phyloP scores from a whole-genome alignment of 2,797 vertebrate genomes.

The Ficedula albicollis region DNA sequence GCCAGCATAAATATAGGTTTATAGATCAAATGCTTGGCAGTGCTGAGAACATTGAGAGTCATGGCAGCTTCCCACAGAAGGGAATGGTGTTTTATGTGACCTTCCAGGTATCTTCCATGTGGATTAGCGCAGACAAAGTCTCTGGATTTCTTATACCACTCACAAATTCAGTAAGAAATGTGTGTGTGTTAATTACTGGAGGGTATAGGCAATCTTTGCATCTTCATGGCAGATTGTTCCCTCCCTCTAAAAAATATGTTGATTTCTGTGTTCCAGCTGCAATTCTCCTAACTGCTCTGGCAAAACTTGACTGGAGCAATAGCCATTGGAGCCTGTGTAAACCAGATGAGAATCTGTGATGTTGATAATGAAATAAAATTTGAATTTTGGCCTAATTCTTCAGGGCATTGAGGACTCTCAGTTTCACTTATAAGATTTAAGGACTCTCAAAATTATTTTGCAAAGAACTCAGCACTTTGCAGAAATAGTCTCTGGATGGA shows the following conservation, averaged over 20 bases:
- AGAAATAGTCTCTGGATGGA: background rate
- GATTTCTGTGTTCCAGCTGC: background rate
- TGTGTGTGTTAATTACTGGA: background rate
- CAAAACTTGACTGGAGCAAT: background rate
- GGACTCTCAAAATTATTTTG: background rate
- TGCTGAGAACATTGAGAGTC: slow-evolving; percentile 8
- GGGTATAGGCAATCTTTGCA: background rate
- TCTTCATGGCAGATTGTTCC: background rate
- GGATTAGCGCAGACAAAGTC: background rate
- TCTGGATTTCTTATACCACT: background rate
- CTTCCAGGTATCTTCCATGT: background rate
- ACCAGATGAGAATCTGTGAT: background rate
- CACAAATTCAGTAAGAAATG: background rate
- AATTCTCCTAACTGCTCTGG: background rate
- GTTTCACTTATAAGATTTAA: background rate
- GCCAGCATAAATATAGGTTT: background rate
- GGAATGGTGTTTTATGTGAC: background rate
- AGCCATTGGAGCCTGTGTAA: background rate
- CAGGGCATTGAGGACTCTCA: background rate
- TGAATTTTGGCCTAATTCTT: background rate
- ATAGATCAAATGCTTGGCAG: slow-evolving; percentile 17
- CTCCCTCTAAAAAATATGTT: background rate
- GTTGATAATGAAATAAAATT: background rate
- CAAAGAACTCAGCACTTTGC: background rate
- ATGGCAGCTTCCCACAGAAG: background rate